These are phyloP conservation scores for Phaethornis superciliosus DNA, from an alignment of 2,113 vertebrate genomes.

Conservation along the genomic window DNA sequence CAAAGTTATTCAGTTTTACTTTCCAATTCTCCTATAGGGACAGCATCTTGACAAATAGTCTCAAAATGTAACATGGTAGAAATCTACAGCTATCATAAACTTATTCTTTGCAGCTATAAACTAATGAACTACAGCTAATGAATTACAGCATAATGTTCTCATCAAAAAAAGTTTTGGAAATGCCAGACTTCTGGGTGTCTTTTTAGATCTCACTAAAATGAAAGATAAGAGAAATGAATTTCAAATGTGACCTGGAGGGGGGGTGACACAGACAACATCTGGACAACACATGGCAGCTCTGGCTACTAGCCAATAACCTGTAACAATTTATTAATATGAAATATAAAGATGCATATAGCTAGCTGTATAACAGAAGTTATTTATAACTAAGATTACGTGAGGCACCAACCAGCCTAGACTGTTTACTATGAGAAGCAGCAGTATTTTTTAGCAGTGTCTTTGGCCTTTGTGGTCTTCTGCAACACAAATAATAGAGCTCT, in stretches of 20 bases:
- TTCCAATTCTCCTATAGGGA: neutral
- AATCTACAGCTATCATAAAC: neutral
- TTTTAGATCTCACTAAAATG: conserved; percentile 54
- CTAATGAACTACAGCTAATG: conserved; percentile 13
- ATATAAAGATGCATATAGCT: conserved; percentile 21
- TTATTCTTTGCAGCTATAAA: conserved; percentile 32
- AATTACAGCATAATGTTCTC: conserved; percentile 24
- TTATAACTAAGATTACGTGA: conserved; percentile 51
- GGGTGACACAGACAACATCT: conserved; percentile 17
- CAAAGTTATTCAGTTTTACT: neutral
- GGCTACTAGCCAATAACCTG: conserved; percentile 53
- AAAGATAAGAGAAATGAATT: conserved; percentile 64
- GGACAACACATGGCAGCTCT: conserved; percentile 55
- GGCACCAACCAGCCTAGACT: conserved; percentile 13
- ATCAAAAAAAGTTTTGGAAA: conserved; percentile 20
- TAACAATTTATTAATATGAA: conserved; percentile 50
- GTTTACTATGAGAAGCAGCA: neutral
- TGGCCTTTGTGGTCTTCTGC: neutral
- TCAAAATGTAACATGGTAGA: neutral
- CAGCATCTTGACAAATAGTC: neutral
- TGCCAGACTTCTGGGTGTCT: conserved; percentile 45
- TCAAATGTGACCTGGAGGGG: neutral
- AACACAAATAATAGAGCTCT: neutral
- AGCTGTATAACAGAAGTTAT: conserved; percentile 19
- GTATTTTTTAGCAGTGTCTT: neutral